Base-by-base conservation (phyloP, 2,113 vertebrate species). In the Ciconia stormi region DNA sequence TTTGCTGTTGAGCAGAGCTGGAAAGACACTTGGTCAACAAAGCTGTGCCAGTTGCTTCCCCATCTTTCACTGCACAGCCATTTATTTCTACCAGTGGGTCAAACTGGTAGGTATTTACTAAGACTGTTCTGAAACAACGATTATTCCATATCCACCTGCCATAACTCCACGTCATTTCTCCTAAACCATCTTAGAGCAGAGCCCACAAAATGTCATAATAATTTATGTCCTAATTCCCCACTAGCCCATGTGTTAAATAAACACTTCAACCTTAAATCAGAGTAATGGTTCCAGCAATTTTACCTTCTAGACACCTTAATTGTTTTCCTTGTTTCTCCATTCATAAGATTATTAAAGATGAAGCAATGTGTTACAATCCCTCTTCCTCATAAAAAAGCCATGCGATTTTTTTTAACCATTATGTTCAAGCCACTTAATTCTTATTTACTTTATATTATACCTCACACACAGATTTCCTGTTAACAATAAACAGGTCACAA, bases 211-310 rank as follows among this genome's bases (percentile, higher is more conserved):
- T 30, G 62, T 72, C 52, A 12, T 56, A 83, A 80, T 65, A 90
- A 78, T 91, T 94, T 72, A 90, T 56, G 40, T 32, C 71, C 46
- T 78, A 94, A 88, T 90, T 89, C 71, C 63, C 63, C 40, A 70
- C 66, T 47, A 86, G 59, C 29, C 63, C 29, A 49, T 5, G 34
- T 61, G 62, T 88, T 85, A 90, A 89, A 89, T 47, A 87, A 94
- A 93, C 74, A 95, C 11, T 80, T 87, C 71, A 77, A 29, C 72
- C 44, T 92, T 83, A 87, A 94, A 93, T 52, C n/a, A 74, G 55
- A 73, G 15, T 59, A 92, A 67, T 36, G 55, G 79, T 30, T 91
- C 20, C 50, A 74, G 55, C 6, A 62, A 74, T 78, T 92, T 94
- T 74, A 86, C 63, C 46, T 76, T 90, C 47, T 38, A 72, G 58